These are phyloP conservation scores for Neuroscelio doddi DNA, from an alignment of 2,888 invertebrate species.

Conservation along the genomic window DNA sequence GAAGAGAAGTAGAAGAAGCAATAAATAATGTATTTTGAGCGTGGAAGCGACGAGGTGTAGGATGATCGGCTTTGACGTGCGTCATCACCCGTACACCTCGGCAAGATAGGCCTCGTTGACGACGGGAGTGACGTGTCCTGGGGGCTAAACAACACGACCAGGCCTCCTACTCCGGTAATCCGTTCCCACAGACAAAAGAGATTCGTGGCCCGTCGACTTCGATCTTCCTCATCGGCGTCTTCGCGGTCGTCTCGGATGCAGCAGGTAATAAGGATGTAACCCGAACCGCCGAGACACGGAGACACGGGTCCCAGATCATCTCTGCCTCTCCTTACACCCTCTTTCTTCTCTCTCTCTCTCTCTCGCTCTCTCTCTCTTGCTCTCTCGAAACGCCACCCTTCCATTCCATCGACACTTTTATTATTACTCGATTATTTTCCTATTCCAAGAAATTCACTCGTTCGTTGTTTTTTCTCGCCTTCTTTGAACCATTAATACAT, in stretches of 20 bases:
- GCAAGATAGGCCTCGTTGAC: slow-evolving; percentile 55
- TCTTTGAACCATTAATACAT: too few relatives aligned
- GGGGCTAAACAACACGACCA: slow-evolving; percentile 59
- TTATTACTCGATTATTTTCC: background rate
- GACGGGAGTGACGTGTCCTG: slow-evolving; percentile 60
- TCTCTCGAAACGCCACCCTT: slow-evolving; percentile 3
- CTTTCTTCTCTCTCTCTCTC: slow-evolving; percentile 18
- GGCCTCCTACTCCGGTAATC: slow-evolving; percentile 53
- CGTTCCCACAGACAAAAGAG: slow-evolving; percentile 70
- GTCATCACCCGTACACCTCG: slow-evolving; percentile 62
- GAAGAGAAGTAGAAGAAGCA: background rate
- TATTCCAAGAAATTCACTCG: slow-evolving; percentile 11
- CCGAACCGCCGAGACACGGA: slow-evolving; percentile 61
- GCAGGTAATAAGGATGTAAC: slow-evolving; percentile 71
- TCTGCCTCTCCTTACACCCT: slow-evolving; percentile 11
- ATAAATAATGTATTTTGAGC: slow-evolving; percentile 27
- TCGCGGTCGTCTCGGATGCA: slow-evolving; percentile 58
- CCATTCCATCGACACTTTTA: background rate
- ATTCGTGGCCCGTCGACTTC: slow-evolving; percentile 66
- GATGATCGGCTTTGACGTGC: slow-evolving; percentile 61
- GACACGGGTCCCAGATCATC: slow-evolving; percentile 48
- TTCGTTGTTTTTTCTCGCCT: too few relatives aligned
- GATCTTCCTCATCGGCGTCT: slow-evolving; percentile 62
- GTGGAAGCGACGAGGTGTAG: slow-evolving; percentile 61
- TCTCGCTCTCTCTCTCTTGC: slow-evolving; percentile 1